phyloP scores from a whole-genome alignment of 2,113 vertebrate species.

The human (Homo sapiens) region GRCh38 chr12:13703501-13704000 shows the following conservation, averaged over 20 bases:
- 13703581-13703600: no score
- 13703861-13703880: neutral
- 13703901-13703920: neutral
- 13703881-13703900: neutral
- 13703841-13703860: neutral
- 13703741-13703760: neutral
- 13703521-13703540: neutral
- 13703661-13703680: neutral
- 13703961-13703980: neutral
- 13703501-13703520: neutral
- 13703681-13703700: neutral
- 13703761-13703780: constrained; percentile 8
- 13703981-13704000: neutral
- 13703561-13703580: neutral
- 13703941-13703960: neutral
- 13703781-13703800: neutral
- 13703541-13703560: neutral
- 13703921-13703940: neutral
- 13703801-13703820: neutral
- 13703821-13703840: neutral
- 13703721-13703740: neutral
- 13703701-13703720: neutral
- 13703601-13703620: neutral
- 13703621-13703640: constrained; percentile 17
- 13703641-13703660: constrained; percentile 14